Conservation (phyloP, 2,888 invertebrate species). For the Patella depressa region DNA sequence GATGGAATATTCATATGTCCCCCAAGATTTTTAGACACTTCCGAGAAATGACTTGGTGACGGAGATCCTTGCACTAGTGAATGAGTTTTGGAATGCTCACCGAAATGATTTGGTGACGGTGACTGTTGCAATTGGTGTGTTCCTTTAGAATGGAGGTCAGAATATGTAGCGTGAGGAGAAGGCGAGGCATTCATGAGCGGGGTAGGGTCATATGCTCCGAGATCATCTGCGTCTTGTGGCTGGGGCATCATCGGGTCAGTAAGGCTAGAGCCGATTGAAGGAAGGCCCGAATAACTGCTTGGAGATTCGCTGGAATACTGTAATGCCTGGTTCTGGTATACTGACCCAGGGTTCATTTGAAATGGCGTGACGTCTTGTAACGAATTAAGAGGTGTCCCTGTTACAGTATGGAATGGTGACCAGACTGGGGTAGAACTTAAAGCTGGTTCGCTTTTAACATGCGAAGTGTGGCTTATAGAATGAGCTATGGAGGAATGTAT, state of each 20-base stretch:
- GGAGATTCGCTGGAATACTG: neutral
- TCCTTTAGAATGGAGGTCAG: neutral
- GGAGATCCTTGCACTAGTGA: neutral
- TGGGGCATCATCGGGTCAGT: constrained; percentile 27
- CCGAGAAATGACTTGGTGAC: neutral
- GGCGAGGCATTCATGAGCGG: neutral
- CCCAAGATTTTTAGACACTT: neutral
- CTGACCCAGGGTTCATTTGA: neutral
- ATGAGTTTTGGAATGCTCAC: neutral
- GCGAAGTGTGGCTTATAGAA: neutral
- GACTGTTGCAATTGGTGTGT: neutral
- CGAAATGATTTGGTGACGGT: neutral
- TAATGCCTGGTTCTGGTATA: neutral
- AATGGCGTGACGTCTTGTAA: constrained; percentile 4
- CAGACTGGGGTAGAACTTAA: neutral
- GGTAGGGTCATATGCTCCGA: constrained; percentile 19
- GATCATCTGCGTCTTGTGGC: constrained; percentile 18
- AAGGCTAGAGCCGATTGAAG: neutral
- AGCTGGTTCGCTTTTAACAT: neutral
- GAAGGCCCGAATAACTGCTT: neutral
- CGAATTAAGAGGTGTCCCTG: neutral
- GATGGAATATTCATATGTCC: neutral
- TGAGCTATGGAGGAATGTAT: constrained; percentile 7
- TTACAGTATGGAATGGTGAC: neutral
- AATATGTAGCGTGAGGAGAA: neutral